phyloP scores from a whole-genome alignment of 2,113 vertebrate species.

The Tetrax tetrax region DNA sequence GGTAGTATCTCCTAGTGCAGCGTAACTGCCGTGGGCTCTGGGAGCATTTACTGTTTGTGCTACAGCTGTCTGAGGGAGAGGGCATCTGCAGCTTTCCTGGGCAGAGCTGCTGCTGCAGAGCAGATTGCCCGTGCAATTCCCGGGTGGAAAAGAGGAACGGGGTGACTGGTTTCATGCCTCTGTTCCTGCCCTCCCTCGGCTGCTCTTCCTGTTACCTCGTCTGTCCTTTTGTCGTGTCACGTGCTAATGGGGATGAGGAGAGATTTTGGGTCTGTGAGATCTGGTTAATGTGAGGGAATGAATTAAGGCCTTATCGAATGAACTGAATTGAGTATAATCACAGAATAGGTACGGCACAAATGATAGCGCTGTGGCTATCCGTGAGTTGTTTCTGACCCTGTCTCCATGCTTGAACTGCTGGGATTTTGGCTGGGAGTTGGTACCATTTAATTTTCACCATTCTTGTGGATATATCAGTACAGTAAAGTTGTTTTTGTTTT shows the following conservation, averaged over 20 bases:
- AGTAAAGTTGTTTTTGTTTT: background rate
- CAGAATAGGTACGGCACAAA: background rate
- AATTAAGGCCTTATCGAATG: background rate
- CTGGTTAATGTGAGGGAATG: background rate
- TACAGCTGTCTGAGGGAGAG: background rate
- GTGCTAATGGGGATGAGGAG: background rate
- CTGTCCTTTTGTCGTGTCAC: background rate
- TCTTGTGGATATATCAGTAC: background rate
- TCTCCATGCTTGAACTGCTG: background rate
- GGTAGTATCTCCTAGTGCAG: accelerated
- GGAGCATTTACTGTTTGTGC: background rate
- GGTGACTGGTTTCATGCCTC: background rate
- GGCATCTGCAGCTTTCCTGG: background rate
- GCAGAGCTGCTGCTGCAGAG: background rate
- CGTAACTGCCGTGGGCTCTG: background rate
- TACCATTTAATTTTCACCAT: background rate
- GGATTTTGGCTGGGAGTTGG: background rate
- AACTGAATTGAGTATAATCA: background rate
- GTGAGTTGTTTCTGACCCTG: background rate
- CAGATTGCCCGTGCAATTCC: background rate
- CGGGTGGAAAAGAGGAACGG: background rate
- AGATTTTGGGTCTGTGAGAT: background rate
- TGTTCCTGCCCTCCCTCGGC: background rate
- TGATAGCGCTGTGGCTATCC: background rate
- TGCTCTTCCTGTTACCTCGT: background rate